phyloP scores from a whole-genome alignment of 2,113 vertebrate species.

The Elephas maximus region DNA sequence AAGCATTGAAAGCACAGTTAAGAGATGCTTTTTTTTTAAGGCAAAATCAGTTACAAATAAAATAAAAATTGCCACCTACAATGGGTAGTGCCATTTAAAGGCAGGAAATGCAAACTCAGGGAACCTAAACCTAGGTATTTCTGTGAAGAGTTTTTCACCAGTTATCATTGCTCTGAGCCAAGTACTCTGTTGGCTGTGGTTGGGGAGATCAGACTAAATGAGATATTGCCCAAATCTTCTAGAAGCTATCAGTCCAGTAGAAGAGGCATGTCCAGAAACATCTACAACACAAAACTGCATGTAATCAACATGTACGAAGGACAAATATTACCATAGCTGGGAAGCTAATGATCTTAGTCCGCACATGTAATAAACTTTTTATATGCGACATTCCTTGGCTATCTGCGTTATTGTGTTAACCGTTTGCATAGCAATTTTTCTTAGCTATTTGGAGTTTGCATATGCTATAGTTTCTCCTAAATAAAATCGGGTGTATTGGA shows the following conservation, averaged over 20 bases:
- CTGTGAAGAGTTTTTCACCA: not conserved
- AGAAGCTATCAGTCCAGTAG: fast-evolving
- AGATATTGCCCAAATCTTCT: not conserved
- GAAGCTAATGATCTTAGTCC: not conserved
- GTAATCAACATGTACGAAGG: too few species aligned
- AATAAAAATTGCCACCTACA: fast-evolving
- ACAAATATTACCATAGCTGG: fast-evolving
- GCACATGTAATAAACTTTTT: not conserved
- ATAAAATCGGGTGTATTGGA: not conserved
- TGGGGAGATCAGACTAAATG: too few species aligned
- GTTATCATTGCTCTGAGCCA: fast-evolving
- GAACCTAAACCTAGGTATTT: not conserved
- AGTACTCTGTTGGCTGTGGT: fast-evolving
- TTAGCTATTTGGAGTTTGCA: fast-evolving
- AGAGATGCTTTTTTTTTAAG: fast-evolving
- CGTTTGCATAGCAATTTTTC: not conserved
- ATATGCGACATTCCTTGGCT: too few species aligned
- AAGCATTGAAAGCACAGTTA: not conserved
- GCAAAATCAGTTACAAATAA: not conserved
- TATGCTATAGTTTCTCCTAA: not conserved
- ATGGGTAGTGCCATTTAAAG: not conserved
- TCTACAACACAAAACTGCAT: too few species aligned
- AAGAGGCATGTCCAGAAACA: not conserved
- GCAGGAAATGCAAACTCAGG: fast-evolving
- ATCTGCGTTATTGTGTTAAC: not conserved